Conservation (phyloP, 2,797 vertebrate species). For the Orestias chungarensis region DNA sequence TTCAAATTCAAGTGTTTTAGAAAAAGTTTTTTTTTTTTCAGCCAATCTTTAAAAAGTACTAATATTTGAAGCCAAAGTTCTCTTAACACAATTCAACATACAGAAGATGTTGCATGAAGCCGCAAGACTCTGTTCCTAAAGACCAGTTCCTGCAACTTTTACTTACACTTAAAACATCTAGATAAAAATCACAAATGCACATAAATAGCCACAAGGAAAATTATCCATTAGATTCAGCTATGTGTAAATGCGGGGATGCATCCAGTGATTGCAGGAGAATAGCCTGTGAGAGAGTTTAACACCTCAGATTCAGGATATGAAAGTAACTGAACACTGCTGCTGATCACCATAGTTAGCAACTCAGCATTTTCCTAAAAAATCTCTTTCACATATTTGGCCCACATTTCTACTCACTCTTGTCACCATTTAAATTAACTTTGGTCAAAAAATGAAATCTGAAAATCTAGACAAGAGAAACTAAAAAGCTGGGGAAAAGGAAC, state of each 20-base stretch:
- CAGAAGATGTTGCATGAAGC: background rate
- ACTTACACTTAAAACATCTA: too few species aligned
- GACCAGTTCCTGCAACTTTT: background rate
- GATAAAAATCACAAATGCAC: too few species aligned
- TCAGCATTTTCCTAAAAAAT: background rate
- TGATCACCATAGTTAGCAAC: background rate
- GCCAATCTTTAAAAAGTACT: too few species aligned
- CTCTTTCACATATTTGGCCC: background rate
- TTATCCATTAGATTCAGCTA: background rate
- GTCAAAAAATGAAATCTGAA: background rate
- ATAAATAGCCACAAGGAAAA: background rate
- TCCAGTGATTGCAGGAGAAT: background rate
- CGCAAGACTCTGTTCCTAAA: background rate
- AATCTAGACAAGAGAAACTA: background rate
- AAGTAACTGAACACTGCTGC: background rate
- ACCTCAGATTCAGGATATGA: background rate
- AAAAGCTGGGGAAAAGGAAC: background rate
- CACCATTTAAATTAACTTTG: background rate
- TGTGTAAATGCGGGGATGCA: background rate
- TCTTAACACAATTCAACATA: background rate
- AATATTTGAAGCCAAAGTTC: background rate
- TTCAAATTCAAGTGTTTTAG: too few species aligned
- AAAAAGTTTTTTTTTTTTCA: too few species aligned
- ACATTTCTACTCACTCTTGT: background rate
- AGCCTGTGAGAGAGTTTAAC: background rate